These are phyloP conservation scores for Tragopan temminckii DNA, from an alignment of 2,797 vertebrate species.

Conservation along the genomic window DNA sequence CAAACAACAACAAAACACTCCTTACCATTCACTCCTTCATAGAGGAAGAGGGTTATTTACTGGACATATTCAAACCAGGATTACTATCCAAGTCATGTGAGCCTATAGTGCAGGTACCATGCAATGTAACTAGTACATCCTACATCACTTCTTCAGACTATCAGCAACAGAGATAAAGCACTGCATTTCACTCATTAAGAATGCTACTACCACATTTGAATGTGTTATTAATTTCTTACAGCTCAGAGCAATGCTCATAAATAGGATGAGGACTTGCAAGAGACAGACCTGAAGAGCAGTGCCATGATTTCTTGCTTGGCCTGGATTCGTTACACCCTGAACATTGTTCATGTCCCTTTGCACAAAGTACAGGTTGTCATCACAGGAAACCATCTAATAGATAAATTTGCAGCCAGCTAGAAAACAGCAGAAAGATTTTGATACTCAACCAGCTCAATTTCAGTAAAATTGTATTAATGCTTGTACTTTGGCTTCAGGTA, in stretches of 20 bases:
- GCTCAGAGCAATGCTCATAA: neutral
- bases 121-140: neutral
- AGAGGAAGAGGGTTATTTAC: slow-evolving; percentile 22
- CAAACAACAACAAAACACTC: neutral
- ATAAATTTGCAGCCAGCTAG: neutral
- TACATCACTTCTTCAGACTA: neutral
- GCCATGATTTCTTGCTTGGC: neutral
- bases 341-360: neutral
- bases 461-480: neutral
- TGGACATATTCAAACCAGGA: slow-evolving; percentile 52
- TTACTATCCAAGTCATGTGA: slow-evolving; percentile 26
- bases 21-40: slow-evolving; percentile 28
- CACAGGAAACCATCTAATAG: neutral
- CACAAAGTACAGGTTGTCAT: neutral
- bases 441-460: neutral
- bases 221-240: neutral
- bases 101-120: neutral
- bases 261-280: neutral
- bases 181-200: neutral
- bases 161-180: neutral
- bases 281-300: neutral
- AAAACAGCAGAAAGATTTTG: neutral
- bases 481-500: neutral
- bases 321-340: neutral
- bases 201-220: neutral